These are phyloP conservation scores for Listronotus oregonensis DNA, from an alignment of 1,140 invertebrate genomes.

Conservation along the genomic window DNA sequence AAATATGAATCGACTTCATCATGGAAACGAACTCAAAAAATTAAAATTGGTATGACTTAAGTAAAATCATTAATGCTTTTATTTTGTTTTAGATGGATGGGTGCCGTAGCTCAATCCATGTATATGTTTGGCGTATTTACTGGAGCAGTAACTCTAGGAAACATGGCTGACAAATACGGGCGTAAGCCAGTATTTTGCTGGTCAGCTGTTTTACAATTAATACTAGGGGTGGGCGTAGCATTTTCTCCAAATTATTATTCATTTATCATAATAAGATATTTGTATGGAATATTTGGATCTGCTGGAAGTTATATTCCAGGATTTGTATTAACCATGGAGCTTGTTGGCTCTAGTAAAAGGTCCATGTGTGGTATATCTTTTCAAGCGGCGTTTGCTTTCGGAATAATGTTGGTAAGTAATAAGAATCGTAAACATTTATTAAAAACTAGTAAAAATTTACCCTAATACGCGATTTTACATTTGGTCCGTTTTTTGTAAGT, in stretches of 20 bases:
- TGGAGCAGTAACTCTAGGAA: slow-evolving; percentile 83
- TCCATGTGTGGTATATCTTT: slow-evolving; percentile 83
- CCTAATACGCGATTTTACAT: too few species aligned
- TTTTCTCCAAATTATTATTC: slow-evolving; percentile 76
- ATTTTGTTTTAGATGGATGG: slow-evolving; percentile 68
- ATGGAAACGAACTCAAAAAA: too few species aligned
- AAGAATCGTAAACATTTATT: too few species aligned
- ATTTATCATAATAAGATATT: slow-evolving; percentile 71
- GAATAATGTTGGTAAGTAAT: slow-evolving; percentile 77
- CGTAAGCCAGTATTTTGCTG: slow-evolving; percentile 80
- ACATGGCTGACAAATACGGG: slow-evolving; percentile 84
- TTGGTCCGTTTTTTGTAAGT: too few species aligned
- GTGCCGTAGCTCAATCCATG: slow-evolving; percentile 75
- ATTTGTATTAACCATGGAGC: slow-evolving; percentile 86
- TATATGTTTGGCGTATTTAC: slow-evolving; percentile 92
- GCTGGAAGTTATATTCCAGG: slow-evolving; percentile 83
- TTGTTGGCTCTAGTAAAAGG: slow-evolving; percentile 79
- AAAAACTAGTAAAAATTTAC: too few species aligned
- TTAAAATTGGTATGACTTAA: too few species aligned
- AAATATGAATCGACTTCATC: too few species aligned
- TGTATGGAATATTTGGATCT: slow-evolving; percentile 82
- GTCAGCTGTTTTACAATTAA: slow-evolving; percentile 71
- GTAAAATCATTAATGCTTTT: too few species aligned
- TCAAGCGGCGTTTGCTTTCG: slow-evolving; percentile 78
- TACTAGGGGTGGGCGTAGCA: slow-evolving; percentile 73